phyloP scores from a whole-genome alignment of 2,797 vertebrate species.

The Parotocinclus haroldoi region DNA sequence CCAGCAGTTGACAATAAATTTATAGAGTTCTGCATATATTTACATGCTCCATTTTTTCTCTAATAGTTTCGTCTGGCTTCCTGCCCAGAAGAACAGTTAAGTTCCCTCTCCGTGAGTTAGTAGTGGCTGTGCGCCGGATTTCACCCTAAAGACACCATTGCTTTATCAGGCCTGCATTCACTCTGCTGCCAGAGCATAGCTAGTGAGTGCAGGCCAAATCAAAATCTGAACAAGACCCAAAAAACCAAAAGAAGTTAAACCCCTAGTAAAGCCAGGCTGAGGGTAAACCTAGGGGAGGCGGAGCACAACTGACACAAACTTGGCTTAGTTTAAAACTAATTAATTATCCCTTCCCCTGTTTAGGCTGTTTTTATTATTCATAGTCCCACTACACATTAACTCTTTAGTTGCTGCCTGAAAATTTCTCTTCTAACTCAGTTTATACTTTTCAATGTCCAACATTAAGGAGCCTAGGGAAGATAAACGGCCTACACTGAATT shows the following conservation, averaged over 20 bases:
- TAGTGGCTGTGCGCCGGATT: conserved; percentile 30
- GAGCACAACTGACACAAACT: conserved; percentile 14
- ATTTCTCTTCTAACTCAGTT: too few relatives aligned
- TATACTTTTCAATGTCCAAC: too few relatives aligned
- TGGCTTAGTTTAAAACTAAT: conserved; percentile 19
- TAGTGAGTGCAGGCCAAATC: conserved; percentile 38
- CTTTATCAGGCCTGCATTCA: conserved; percentile 44
- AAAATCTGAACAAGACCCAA: conserved; percentile 40
- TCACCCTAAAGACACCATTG: conserved; percentile 29
- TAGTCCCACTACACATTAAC: neutral
- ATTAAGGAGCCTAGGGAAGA: too few relatives aligned
- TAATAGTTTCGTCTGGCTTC: conserved; percentile 32
- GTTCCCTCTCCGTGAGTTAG: conserved; percentile 31
- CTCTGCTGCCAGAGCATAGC: conserved; percentile 21
- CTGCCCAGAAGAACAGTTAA: conserved; percentile 46
- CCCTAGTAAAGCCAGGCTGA: conserved; percentile 19
- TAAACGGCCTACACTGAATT: neutral
- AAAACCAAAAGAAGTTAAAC: conserved; percentile 11
- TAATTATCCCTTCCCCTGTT: conserved; percentile 23
- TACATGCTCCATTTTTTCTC: conserved; percentile 12
- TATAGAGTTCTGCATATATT: conserved; percentile 33
- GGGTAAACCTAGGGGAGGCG: conserved; percentile 2
- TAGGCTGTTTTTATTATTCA: conserved; percentile 12
- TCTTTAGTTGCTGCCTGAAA: too few relatives aligned
- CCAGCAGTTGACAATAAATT: conserved; percentile 39